Evolutionary conservation across 1,140 invertebrate genomes (phyloP).

Genomic region (Cotesia glomerata): DNA sequence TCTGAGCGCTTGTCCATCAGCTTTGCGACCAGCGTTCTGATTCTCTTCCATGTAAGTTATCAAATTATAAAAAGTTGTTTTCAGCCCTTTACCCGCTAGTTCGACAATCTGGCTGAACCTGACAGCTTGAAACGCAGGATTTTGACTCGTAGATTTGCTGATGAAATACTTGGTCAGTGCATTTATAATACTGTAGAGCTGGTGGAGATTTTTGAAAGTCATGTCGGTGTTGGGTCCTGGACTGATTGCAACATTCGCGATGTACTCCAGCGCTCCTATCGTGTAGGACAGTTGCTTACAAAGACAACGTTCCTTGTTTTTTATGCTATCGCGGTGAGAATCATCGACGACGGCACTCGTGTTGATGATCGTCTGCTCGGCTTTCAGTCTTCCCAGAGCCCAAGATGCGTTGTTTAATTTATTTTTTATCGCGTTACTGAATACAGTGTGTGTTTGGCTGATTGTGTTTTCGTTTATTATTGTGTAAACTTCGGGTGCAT

Average conservation of each 20-base stretch:
- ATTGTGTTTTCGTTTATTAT: slow-evolving; percentile 53
- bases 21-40: slow-evolving; percentile 46
- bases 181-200: slow-evolving; percentile 57
- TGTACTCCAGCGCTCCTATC: slow-evolving; percentile 52
- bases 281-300: slow-evolving; percentile 60
- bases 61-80: slow-evolving; percentile 64
- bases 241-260: slow-evolving; percentile 52
- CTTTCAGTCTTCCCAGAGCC: slow-evolving; percentile 58
- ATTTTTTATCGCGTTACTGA: slow-evolving; percentile 55
- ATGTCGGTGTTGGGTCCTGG: slow-evolving; percentile 54
- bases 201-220: slow-evolving; percentile 61
- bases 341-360: slow-evolving; percentile 47
- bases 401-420: slow-evolving; percentile 60
- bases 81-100: slow-evolving; percentile 65
- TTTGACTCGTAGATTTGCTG: slow-evolving; percentile 53
- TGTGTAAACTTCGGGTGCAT: slow-evolving; percentile 42
- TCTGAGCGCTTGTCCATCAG: slow-evolving; percentile 57
- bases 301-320: slow-evolving; percentile 58
- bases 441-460: slow-evolving; percentile 47
- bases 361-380: slow-evolving; percentile 52
- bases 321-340: slow-evolving; percentile 53
- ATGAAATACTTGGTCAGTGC: slow-evolving; percentile 63
- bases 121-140: slow-evolving; percentile 59
- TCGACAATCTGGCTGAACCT: slow-evolving; percentile 67
- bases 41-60: slow-evolving; percentile 63